Evolutionary conservation across 2,797 vertebrate species (phyloP), one percentile per base, ranked within the genome.

Genomic region (Enteromius paludinosus): DNA sequence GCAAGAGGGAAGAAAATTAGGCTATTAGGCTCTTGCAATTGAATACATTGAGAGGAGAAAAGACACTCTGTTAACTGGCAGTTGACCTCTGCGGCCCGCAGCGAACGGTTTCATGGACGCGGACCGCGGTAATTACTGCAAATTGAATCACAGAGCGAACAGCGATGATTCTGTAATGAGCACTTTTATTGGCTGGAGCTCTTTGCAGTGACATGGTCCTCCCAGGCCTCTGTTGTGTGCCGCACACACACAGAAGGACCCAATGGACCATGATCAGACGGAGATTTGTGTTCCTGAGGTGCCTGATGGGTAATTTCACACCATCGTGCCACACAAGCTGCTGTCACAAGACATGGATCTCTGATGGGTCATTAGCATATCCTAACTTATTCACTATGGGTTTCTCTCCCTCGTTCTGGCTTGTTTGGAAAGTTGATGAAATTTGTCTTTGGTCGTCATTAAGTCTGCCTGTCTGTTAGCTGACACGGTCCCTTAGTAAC

Each of bases 1-100:
- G 95, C 65, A 80, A 83, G 81, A 64, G 62, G 79, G 93, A 92
- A 94, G 94, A 95, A 96, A 97, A 97, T 97, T 96, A 96, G 96
- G 93, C 95, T 96, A 97, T 98, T 97, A 97, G 95, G 94, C 95
- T 94, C 95, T 93, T 93, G 95, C 95, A 95, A 95, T 70, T 93
- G 95, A 95, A 95, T 95, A 95, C 92, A 94, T 93, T 91, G 94
- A 95, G 96, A 95, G 94, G 93, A 94, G 95, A 96, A 94, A 95
- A 96, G 89, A 87, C 74, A 47, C 95, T 94, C 90, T 95, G 94
- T 92, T 96, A 96, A 97, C 96, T 96, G 96, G 95, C 96, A 95
- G 96, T 97, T 97, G 96, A 98, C 96, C 97, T 96, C 95, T 93
- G 95, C 82, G 84, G 96, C 96, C 96, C 96, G 95, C 93, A 91